Conservation (phyloP, 2,797 vertebrate genomes). For the Falco novaeseelandiae region DNA sequence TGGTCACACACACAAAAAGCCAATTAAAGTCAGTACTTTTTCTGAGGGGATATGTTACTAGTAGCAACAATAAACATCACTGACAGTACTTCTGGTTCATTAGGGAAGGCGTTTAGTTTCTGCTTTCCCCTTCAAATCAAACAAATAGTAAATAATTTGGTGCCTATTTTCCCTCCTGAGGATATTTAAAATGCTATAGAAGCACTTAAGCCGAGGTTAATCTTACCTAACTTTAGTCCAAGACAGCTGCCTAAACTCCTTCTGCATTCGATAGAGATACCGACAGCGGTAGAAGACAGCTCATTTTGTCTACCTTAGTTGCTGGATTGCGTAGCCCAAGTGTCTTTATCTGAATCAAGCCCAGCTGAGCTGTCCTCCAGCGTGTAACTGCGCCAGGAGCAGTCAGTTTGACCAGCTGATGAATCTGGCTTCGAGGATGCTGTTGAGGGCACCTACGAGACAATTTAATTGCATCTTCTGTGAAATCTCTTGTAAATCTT, state of each 20-base stretch:
- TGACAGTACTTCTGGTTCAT: not conserved
- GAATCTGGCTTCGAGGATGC: not conserved
- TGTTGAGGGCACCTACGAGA: not conserved
- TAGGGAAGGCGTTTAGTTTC: not conserved
- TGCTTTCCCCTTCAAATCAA: not conserved
- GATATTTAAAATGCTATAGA: not conserved
- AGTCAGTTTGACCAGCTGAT: not conserved
- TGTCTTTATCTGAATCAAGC: too few species aligned
- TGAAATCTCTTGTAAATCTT: not conserved
- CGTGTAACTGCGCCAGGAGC: not conserved
- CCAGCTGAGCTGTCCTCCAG: not conserved
- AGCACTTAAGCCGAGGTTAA: not conserved
- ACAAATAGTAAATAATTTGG: not conserved
- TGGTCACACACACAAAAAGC: not conserved
- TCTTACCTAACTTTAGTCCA: too few species aligned
- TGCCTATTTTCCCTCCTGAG: rapidly evolving
- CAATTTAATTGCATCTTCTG: not conserved
- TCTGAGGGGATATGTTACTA: not conserved
- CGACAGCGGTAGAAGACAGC: not conserved
- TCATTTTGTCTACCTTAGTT: not conserved
- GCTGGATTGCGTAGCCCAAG: not conserved
- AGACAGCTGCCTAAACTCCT: not conserved
- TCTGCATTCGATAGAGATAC: not conserved
- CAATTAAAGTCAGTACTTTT: not conserved
- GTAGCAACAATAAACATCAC: not conserved